phyloP scores from a whole-genome alignment of 2,888 invertebrate genomes.

The Gastrophysa polygoni region DNA sequence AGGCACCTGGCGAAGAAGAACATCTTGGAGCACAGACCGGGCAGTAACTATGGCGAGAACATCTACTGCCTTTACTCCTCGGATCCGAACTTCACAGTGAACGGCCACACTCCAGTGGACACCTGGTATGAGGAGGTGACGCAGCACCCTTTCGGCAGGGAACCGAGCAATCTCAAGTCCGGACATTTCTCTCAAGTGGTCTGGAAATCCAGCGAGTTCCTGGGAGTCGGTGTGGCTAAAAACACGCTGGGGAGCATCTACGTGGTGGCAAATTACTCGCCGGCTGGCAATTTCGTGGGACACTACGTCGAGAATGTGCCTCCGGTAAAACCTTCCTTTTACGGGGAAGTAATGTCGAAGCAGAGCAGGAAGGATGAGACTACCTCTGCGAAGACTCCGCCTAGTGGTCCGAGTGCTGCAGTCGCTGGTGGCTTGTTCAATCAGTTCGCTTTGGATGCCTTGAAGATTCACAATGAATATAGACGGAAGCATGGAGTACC shows the following conservation, averaged over 20 bases:
- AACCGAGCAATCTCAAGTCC: slow-evolving; percentile 66
- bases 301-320: slow-evolving; percentile 77
- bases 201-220: slow-evolving; percentile 69
- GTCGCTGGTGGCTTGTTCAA: slow-evolving; percentile 29
- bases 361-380: slow-evolving; percentile 11
- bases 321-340: slow-evolving; percentile 55
- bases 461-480: slow-evolving; percentile 67
- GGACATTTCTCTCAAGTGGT: slow-evolving; percentile 78
- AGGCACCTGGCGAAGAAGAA: slow-evolving; percentile 69
- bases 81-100: slow-evolving; percentile 69
- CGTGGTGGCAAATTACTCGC: slow-evolving; percentile 90
- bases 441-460: slow-evolving; percentile 59
- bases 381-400: background rate
- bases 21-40: slow-evolving; percentile 73
- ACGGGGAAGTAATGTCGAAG: slow-evolving; percentile 18
- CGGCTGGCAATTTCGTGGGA: slow-evolving; percentile 86
- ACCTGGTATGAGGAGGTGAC: slow-evolving; percentile 78
- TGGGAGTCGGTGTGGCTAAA: slow-evolving; percentile 73
- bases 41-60: slow-evolving; percentile 83
- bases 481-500: slow-evolving; percentile 65
- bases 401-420: background rate
- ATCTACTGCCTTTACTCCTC: slow-evolving; percentile 79
- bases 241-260: slow-evolving; percentile 76
- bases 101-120: slow-evolving; percentile 75
- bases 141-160: slow-evolving; percentile 67